phyloP scores from a whole-genome alignment of 2,113 vertebrate genomes.

The Gopherus evgoodei region DNA sequence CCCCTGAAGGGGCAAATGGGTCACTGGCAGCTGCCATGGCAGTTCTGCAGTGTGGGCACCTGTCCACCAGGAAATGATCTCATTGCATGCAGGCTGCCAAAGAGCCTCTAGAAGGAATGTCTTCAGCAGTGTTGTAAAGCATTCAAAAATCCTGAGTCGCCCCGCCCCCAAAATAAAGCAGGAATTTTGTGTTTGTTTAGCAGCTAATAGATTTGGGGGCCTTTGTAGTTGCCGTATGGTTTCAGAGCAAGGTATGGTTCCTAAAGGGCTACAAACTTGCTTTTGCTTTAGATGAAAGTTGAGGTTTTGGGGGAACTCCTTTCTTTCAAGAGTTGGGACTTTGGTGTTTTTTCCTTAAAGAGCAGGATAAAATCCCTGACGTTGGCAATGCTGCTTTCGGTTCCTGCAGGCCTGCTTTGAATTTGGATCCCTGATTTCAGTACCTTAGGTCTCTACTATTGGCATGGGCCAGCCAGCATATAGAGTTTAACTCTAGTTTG shows the following conservation, averaged over 20 bases:
- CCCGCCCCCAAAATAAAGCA: not conserved
- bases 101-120: not conserved
- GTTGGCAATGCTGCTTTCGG: not conserved
- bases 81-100: not conserved
- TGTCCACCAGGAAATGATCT: not conserved
- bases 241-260: not conserved
- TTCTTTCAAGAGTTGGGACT: not conserved
- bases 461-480: not conserved
- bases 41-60: not conserved
- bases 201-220: not conserved
- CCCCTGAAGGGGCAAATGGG: not conserved
- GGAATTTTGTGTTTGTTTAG: not conserved
- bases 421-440: not conserved
- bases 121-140: not conserved
- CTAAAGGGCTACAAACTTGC: not conserved
- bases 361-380: not conserved
- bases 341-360: no score
- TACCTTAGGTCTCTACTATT: accelerated
- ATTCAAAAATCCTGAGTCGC: not conserved
- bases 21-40: not conserved
- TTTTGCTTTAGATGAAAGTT: not conserved
- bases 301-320: not conserved
- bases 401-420: not conserved
- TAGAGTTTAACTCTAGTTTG: accelerated
- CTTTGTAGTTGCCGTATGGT: not conserved